Evolutionary conservation across 2,113 vertebrate species (phyloP), one percentile per base, ranked within the genome.

Genomic region (Pogona vitticeps): DNA sequence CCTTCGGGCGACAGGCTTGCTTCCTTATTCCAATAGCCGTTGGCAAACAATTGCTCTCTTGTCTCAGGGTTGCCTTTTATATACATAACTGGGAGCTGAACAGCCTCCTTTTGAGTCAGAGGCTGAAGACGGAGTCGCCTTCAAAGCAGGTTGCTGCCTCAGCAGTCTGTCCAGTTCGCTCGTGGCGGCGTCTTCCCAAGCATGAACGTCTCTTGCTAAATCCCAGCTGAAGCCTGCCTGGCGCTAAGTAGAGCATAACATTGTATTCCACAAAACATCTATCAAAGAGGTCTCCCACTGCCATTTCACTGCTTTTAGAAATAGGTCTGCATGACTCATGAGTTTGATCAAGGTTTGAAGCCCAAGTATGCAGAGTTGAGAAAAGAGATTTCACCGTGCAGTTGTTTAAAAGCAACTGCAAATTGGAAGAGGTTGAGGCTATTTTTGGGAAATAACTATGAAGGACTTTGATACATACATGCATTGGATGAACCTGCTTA

Each of bases 11-110:
- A 61, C 70, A 86, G 70, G 23, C 26, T 10, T 6, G 4, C 14
- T 72, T 33, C 56, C 31, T 80, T 72, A 26, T 86, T 67, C 73
- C 68, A 59, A 23, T 13, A 33, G 38, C 6, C 12, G 38, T 80
- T 73, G 13, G 68, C 28, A 72, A 86, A 80, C 77, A 81, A 86
- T 42, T 65, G 58, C 23, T 52, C 59, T 75, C 58, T 76, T 84
- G 83, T 83, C 67, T 85, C 31, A 61, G 7, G 18, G 23, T 52
- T 82, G 59, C 73, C 42, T 73, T 80, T 63, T 85, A 33, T 79
- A 77, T 58, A 26, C 63, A 67, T 65, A 14, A 18, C 40, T 76
- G 59, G 40, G 15, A 42, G 21, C 46, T 12, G 9, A 28, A 20
- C 33, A 76, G 84, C 33, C 52, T 82, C 80, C 63, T 83, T 68